Percentiles rank a stretch among this genome's conserved stretches.
phyloP scores from a whole-genome alignment of 1,140 invertebrate genomes.

The Caerostris darwini region DNA sequence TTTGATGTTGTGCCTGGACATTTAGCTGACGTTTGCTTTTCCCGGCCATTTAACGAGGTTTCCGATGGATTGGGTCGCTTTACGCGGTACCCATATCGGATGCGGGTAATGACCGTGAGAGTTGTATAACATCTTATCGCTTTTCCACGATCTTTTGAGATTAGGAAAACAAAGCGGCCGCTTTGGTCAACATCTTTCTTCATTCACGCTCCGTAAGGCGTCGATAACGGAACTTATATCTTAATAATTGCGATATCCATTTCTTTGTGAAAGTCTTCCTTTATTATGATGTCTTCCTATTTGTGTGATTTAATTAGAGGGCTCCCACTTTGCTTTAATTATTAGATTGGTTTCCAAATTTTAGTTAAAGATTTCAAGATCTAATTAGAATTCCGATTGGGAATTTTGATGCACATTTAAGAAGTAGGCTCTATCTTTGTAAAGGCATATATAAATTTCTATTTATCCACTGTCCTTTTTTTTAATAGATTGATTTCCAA shows the following conservation, averaged over 20 bases:
- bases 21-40: slow-evolving; percentile 26
- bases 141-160: not conserved
- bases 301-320: not conserved
- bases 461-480: too few relatives aligned
- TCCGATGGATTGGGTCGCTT: not conserved
- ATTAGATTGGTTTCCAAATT: too few relatives aligned
- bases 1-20: not conserved
- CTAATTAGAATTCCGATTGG: too few relatives aligned
- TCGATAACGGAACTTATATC: not conserved
- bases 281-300: not conserved
- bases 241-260: not conserved
- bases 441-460: too few relatives aligned
- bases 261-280: not conserved
- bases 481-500: too few relatives aligned
- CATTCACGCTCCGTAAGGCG: not conserved
- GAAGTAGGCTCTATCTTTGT: too few relatives aligned
- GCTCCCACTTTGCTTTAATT: too few relatives aligned
- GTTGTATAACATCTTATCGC: slow-evolving; percentile 18
- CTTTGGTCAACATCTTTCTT: not conserved
- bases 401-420: too few relatives aligned
- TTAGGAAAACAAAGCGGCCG: not conserved
- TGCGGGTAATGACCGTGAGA: not conserved
- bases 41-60: slow-evolving; percentile 16
- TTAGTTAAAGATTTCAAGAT: too few relatives aligned
- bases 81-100: not conserved